Evolutionary conservation across 1,140 invertebrate species (phyloP).

Genomic region (Listronotus oregonensis): DNA sequence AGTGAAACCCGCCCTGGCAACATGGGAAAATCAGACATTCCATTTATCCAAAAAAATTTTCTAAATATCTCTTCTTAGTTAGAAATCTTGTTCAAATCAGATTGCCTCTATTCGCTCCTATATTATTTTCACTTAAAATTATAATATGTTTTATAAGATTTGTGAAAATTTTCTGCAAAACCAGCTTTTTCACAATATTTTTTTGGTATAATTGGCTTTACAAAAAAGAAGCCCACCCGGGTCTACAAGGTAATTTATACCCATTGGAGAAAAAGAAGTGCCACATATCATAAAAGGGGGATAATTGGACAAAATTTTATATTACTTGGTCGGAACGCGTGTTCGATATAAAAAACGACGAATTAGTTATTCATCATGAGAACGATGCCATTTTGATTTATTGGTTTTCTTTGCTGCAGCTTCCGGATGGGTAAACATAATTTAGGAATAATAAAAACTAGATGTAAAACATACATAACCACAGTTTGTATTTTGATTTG

Average conservation of each 20-base stretch:
- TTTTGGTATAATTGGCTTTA: slow-evolving; percentile 18
- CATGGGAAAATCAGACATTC: too few species aligned
- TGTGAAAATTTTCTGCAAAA: too few species aligned
- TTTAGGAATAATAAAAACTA: neutral
- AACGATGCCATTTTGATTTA: slow-evolving; percentile 42
- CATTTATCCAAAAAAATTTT: too few species aligned
- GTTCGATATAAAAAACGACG: slow-evolving; percentile 32
- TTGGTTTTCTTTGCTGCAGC: slow-evolving; percentile 47
- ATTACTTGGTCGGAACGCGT: slow-evolving; percentile 28
- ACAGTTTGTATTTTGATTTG: too few species aligned
- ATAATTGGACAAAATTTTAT: slow-evolving; percentile 37
- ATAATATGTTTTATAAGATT: too few species aligned
- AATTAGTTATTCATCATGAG: slow-evolving; percentile 23
- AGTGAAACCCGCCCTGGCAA: too few species aligned
- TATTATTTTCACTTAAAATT: too few species aligned
- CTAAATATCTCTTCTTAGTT: too few species aligned
- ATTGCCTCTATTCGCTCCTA: too few species aligned
- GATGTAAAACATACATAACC: neutral
- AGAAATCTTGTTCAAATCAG: too few species aligned
- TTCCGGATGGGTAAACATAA: slow-evolving; percentile 21
- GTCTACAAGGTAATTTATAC: neutral
- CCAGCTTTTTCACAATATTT: too few species aligned
- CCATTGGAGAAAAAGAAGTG: slow-evolving; percentile 22
- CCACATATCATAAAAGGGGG: slow-evolving; percentile 7
- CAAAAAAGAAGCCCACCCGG: slow-evolving; percentile 12